These are phyloP conservation scores for Acanthosepion pharaonis DNA, from an alignment of 2,888 invertebrate genomes.

Conservation along the genomic window DNA sequence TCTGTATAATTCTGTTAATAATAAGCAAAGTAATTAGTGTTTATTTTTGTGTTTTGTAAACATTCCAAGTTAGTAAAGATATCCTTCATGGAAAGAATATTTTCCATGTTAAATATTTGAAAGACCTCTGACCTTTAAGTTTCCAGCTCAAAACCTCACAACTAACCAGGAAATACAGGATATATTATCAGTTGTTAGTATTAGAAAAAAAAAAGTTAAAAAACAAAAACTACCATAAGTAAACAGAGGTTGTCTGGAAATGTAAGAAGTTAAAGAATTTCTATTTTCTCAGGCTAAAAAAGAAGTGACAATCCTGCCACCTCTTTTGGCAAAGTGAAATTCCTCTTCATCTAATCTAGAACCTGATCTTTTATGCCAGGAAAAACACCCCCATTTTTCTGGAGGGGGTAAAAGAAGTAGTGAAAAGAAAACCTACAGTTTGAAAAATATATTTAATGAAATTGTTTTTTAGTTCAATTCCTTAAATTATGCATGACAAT, in stretches of 20 bases:
- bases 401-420: background rate
- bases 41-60: background rate
- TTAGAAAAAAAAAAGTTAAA: too few species aligned
- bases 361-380: background rate
- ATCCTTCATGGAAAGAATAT: background rate
- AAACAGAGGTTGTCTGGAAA: constrained; percentile 21
- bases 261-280: background rate
- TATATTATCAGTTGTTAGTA: background rate
- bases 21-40: background rate
- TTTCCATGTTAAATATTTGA: background rate
- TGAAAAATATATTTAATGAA: background rate
- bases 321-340: background rate
- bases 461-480: background rate
- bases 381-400: background rate
- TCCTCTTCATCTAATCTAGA: background rate
- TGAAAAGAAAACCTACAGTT: background rate
- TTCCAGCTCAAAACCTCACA: background rate
- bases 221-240: background rate
- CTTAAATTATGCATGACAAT: background rate
- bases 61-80: background rate
- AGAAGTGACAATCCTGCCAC: background rate
- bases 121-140: background rate
- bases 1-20: too few species aligned
- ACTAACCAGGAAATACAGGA: background rate
- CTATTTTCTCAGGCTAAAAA: background rate